phyloP scores from a whole-genome alignment of 1,140 invertebrate genomes.

The Zaprionus taronus region DNA sequence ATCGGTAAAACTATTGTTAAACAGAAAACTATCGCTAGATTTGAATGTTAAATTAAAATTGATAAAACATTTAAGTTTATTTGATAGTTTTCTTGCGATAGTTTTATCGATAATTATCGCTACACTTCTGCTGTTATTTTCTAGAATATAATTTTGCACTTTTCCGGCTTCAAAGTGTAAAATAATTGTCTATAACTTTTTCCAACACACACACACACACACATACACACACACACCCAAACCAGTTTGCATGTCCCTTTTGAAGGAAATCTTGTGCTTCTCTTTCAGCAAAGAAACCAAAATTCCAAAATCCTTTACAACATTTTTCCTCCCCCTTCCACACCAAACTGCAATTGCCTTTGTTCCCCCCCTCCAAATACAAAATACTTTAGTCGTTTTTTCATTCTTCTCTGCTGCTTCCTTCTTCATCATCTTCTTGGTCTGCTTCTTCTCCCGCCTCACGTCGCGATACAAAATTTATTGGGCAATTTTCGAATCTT shows the following conservation, averaged over 20 bases:
- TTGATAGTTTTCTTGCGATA: neutral
- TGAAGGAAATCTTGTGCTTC: conserved; percentile 17
- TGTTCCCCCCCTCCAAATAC: neutral
- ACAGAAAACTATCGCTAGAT: neutral
- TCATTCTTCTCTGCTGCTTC: conserved; percentile 23
- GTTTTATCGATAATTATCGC: conserved; percentile 1
- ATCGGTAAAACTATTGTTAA: neutral
- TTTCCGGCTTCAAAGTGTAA: conserved; percentile 22
- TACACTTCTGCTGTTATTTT: conserved; percentile 2
- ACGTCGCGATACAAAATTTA: conserved; percentile 13
- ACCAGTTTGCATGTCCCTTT: neutral
- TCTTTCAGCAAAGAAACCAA: conserved; percentile 29
- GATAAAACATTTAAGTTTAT: neutral
- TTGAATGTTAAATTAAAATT: neutral
- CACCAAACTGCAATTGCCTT: conserved; percentile 29
- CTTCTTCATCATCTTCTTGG: conserved; percentile 5
- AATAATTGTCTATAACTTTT: neutral
- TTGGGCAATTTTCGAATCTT: conserved; percentile 2
- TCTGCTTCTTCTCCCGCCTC: conserved; percentile 27
- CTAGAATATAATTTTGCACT: conserved; percentile 9
- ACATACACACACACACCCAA: conserved; percentile 7
- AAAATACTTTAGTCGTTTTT: conserved; percentile 15
- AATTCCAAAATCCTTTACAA: neutral
- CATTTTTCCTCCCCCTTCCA: neutral
- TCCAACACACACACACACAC: neutral